Conservation (phyloP, 2,113 vertebrate genomes). For the Parotia lawesii region DNA sequence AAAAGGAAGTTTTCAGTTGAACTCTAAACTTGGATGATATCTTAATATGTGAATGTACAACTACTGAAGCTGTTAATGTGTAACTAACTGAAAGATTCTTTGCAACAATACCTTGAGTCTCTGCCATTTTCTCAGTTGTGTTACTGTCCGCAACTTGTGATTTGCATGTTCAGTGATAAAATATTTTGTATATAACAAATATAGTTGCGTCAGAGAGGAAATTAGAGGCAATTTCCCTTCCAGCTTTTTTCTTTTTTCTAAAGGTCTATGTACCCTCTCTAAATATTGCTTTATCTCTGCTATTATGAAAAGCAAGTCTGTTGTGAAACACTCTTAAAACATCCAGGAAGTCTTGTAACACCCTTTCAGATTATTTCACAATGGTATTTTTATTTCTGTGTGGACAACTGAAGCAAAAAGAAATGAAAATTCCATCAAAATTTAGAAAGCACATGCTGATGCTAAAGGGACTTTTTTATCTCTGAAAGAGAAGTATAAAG, state of each 20-base stretch:
- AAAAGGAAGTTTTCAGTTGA: conserved; percentile 11
- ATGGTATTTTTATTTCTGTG: not conserved
- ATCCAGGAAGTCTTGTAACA: not conserved
- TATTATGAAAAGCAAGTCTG: not conserved
- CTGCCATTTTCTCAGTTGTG: not conserved
- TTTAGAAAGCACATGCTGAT: not conserved
- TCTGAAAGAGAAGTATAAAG: not conserved
- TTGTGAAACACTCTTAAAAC: not conserved
- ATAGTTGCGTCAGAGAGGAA: not conserved
- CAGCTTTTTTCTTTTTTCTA: not conserved
- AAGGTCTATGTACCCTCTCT: not conserved
- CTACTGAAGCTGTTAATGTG: conserved; percentile 36
- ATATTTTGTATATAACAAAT: not conserved
- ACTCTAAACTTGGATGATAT: not conserved
- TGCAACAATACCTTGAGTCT: not conserved
- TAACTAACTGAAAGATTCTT: conserved; percentile 21
- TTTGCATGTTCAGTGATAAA: not conserved
- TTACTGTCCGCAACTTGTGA: not conserved
- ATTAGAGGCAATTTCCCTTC: not conserved
- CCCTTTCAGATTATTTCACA: not conserved
- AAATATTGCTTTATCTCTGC: not conserved
- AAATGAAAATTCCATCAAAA: not conserved
- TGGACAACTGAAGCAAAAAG: not conserved
- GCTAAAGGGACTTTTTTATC: not conserved
- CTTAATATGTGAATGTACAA: not conserved